Percentiles rank a stretch among this genome's conserved stretches.
Conservation (phyloP, 1,140 invertebrate species). For the Chionoecetes opilio region DNA sequence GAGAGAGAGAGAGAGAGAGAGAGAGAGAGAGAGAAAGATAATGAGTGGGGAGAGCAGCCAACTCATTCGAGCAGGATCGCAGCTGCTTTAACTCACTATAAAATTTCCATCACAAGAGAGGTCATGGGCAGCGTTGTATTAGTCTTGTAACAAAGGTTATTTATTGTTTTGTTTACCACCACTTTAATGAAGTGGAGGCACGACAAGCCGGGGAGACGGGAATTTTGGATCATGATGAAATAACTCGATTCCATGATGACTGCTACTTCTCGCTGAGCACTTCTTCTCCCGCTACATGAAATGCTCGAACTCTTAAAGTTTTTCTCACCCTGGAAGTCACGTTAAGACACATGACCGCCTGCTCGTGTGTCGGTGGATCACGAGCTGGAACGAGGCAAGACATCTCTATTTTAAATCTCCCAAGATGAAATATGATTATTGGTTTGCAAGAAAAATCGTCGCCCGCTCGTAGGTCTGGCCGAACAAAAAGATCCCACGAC, state of each 20-base stretch:
- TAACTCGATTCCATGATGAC: too few relatives aligned
- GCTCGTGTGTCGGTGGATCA: too few relatives aligned
- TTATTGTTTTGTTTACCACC: constrained; percentile 17
- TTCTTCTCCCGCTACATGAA: background rate
- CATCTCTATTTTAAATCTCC: background rate
- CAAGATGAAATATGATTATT: constrained; percentile 53
- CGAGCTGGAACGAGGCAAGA: constrained; percentile 20
- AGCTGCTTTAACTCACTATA: background rate
- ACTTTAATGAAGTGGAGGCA: background rate
- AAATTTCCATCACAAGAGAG: constrained; percentile 8
- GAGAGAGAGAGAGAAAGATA: too few relatives aligned
- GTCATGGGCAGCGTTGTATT: background rate
- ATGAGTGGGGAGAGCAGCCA: too few relatives aligned
- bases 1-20: too few relatives aligned
- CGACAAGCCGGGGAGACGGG: too few relatives aligned
- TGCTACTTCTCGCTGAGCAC: background rate
- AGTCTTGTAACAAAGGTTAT: background rate
- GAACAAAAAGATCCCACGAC: constrained; percentile 27
- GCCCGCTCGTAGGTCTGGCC: constrained; percentile 39
- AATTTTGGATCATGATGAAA: too few relatives aligned
- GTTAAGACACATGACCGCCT: too few relatives aligned
- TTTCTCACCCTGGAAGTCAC: background rate
- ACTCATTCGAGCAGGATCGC: background rate
- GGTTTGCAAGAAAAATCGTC: constrained; percentile 41
- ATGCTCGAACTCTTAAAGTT: background rate